phyloP scores from a whole-genome alignment of 2,113 vertebrate genomes.

The Periophthalmodon schlosseri region DNA sequence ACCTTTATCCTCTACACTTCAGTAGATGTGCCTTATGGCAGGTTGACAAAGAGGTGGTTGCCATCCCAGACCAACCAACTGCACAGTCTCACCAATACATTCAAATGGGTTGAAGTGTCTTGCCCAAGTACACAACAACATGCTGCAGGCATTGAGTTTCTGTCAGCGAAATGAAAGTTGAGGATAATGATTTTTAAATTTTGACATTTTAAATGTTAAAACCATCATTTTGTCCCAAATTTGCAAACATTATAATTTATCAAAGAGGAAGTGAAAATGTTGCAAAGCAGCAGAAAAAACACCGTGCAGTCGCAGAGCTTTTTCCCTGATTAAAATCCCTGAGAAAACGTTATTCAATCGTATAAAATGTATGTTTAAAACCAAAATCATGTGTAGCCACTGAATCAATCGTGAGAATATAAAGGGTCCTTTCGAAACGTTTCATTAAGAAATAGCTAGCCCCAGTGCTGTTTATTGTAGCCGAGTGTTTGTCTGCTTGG shows the following conservation, averaged over 20 bases:
- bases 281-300: neutral
- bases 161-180: neutral
- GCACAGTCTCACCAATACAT: no score
- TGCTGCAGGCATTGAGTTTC: no score
- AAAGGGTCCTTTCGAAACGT: constrained; percentile 3
- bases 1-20: no score
- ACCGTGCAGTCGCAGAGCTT: neutral
- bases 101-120: no score
- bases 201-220: neutral
- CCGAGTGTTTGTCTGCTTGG: constrained; percentile 6
- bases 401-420: neutral
- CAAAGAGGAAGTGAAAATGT: neutral
- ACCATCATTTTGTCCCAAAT: neutral
- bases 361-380: neutral
- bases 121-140: no score
- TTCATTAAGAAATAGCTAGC: constrained; percentile 16
- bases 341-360: neutral
- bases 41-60: no score
- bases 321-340: neutral
- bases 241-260: neutral
- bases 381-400: neutral
- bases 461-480: neutral
- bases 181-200: neutral
- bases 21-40: no score
- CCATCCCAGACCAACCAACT: no score